phyloP scores from a whole-genome alignment of 2,797 vertebrate species.

The Neosilurus mollespiculum region DNA sequence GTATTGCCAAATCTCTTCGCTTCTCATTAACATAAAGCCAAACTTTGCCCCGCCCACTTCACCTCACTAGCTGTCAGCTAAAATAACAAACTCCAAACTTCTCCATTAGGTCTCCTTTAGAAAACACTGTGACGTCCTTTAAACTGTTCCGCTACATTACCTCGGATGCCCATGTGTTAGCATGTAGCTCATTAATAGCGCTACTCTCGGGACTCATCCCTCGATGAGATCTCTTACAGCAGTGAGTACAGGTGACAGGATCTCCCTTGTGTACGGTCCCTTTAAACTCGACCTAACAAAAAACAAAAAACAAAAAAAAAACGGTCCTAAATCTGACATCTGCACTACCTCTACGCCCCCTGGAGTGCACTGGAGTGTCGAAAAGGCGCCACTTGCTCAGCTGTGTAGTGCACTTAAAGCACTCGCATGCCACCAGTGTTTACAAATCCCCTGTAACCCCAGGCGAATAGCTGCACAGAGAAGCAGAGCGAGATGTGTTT shows the following conservation, averaged over 20 bases:
- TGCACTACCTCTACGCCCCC: conserved; percentile 11
- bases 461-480: conserved; percentile 32
- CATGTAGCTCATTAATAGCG: conserved; percentile 31
- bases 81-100: not conserved
- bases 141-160: not conserved
- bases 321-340: conserved; percentile 6
- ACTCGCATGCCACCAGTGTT: conserved; percentile 47
- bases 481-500: conserved; percentile 33
- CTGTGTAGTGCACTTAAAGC: conserved; percentile 43
- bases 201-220: not conserved
- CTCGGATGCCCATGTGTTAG: conserved; percentile 9
- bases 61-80: not conserved
- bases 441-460: conserved; percentile 51
- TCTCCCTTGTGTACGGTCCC: conserved; percentile 2
- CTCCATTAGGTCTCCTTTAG: no score
- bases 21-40: not conserved
- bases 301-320: no score
- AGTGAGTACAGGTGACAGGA: conserved; percentile 19
- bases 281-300: conserved; percentile 24
- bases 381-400: conserved; percentile 5
- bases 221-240: conserved; percentile 13
- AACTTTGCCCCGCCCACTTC: not conserved
- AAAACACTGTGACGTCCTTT: no score
- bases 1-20: not conserved
- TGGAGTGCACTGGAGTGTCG: conserved; percentile 3